Conservation (phyloP, 2,113 vertebrate genomes). For the Cyprinodon brontotheroides region DNA sequence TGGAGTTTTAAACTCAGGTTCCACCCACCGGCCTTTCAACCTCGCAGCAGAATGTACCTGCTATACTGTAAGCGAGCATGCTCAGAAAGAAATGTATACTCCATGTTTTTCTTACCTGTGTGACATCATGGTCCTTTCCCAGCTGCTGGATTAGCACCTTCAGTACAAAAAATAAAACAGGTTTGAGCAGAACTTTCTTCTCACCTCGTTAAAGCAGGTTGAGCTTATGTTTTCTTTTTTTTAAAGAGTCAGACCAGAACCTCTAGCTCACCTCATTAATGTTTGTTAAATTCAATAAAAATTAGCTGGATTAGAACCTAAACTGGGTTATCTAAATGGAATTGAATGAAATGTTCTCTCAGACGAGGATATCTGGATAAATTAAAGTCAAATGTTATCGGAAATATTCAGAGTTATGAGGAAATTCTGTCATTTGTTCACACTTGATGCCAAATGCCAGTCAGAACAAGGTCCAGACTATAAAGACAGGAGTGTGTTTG, state of each 20-base stretch:
- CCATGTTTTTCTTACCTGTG: background rate
- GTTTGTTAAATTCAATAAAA: no score
- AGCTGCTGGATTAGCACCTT: conserved; percentile 2
- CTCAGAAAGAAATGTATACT: conserved; percentile 9
- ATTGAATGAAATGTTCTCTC: background rate
- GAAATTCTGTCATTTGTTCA: no score
- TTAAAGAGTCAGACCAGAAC: background rate
- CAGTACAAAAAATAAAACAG: no score
- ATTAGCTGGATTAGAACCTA: background rate
- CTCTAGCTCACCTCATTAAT: background rate
- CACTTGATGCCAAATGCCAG: no score
- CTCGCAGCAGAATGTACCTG: background rate
- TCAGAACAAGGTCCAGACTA: no score
- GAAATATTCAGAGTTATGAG: no score
- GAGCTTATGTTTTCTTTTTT: no score
- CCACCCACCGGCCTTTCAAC: background rate
- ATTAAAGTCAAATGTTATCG: no score
- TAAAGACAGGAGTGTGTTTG: no score
- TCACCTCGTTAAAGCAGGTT: background rate
- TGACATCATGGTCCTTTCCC: background rate
- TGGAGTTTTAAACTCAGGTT: conserved; percentile 86
- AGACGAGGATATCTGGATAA: no score
- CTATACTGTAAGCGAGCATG: conserved; percentile 6
- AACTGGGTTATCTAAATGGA: background rate
- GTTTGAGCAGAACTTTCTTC: conserved; percentile 5